Percentiles rank a stretch among this genome's conserved stretches.
These are phyloP conservation scores for Hemithea aestivaria DNA, from an alignment of 2,888 invertebrate species.

Conservation along the genomic window DNA sequence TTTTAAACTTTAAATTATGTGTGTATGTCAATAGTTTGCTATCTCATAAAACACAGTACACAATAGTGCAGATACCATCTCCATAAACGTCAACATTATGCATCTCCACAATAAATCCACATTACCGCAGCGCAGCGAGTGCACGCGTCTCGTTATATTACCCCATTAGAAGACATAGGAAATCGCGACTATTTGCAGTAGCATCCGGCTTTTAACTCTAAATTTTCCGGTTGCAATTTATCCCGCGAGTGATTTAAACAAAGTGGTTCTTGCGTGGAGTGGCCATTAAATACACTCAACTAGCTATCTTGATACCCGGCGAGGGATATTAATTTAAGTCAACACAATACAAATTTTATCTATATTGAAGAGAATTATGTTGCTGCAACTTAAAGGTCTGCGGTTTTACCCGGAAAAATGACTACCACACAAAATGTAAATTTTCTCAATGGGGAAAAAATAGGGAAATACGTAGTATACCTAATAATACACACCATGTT, in stretches of 20 bases:
- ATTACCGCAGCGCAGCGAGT: slow-evolving; percentile 26
- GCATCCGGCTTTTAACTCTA: slow-evolving; percentile 76
- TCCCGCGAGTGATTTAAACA: slow-evolving; percentile 45
- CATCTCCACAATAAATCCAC: slow-evolving; percentile 37
- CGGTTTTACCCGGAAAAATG: no score
- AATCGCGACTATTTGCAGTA: slow-evolving; percentile 67
- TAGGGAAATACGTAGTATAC: no score
- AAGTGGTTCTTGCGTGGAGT: slow-evolving; percentile 24
- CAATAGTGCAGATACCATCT: slow-evolving; percentile 21
- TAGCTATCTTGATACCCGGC: slow-evolving; percentile 1
- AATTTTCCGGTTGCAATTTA: slow-evolving; percentile 76
- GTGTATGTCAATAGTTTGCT: no score
- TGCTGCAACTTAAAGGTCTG: no score
- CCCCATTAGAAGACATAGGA: slow-evolving; percentile 62
- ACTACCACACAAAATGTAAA: no score
- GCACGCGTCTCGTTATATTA: slow-evolving; percentile 54
- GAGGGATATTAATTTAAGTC: slow-evolving; percentile 25
- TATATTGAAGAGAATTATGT: no score
- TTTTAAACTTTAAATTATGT: no score
- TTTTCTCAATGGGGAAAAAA: no score
- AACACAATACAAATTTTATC: slow-evolving; percentile 6
- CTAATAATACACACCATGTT: no score
- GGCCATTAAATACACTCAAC: slow-evolving; percentile 32
- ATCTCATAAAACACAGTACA: no score
- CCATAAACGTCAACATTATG: slow-evolving; percentile 21